Base-by-base conservation (phyloP, 2,113 vertebrate genomes). In the Bagarius yarrelli region DNA sequence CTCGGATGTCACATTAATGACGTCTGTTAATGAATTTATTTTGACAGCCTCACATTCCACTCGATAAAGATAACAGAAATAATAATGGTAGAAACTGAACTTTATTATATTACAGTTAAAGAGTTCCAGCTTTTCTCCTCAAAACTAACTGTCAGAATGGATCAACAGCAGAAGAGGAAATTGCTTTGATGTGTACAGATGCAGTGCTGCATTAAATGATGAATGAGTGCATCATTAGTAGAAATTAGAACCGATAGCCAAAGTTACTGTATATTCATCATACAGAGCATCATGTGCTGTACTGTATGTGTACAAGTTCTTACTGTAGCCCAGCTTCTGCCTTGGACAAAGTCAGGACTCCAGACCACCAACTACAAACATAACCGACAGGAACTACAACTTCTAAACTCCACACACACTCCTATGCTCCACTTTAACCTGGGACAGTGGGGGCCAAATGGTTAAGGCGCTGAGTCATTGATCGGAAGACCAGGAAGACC, bases 81-180 rank as follows among this genome's bases (percentile, higher is more conserved):
- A 67, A 67, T 44, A 67, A 36, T 19, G 18, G n/a, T 11, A 27
- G 44, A 53, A 23, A 5, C 21, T 14, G 34, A 44, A 73, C 27
- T 30, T 32, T 30, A 19, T 56, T 30, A 23, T 53, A 23, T 56
- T 74, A 55, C 32, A 57, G 19, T 75, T 75, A 75, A 75, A 75
- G 30, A 25, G 53, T 75, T 75, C 72, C 53, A 75, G 72, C 72
- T 57, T 75, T 57, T 19, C 72, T 73, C 14, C 25, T 32, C 18
- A 55, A 72, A 27, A 47, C 25, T 25, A 30, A 72, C 52, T 66
- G 63, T 66, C 44, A 72, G 8, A 50, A 50, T 11, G 47, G 16
- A 27, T 47, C 18, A n/a, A 50, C 14, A 55, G 27, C 71, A 32
- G 71, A 27, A 12, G 50, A 3, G 19, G 50, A 73, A 55, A 75